Conservation (phyloP, 2,113 vertebrate species). For the Stegastes partitus region DNA sequence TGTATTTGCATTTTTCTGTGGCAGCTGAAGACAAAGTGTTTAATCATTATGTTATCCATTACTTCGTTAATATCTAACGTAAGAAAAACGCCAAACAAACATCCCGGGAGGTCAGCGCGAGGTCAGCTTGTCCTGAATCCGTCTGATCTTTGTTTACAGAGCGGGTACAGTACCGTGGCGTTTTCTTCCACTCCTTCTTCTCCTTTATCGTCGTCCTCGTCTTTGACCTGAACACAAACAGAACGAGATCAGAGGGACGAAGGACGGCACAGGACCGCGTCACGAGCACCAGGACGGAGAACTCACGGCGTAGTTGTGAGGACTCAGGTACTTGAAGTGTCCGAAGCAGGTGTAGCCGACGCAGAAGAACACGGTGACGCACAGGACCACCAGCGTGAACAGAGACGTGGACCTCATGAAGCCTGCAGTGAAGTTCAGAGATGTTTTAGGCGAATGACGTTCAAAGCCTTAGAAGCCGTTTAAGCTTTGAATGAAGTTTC, state of each 20-base stretch:
- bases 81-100: slow-evolving; percentile 11
- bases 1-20: background rate
- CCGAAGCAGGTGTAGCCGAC: slow-evolving; percentile 91
- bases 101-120: background rate
- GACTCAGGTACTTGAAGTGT: slow-evolving; percentile 92
- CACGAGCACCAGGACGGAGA: background rate
- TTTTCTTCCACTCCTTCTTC: slow-evolving; percentile 59
- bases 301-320: slow-evolving; percentile 91
- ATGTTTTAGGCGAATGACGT: too few relatives aligned
- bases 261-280: background rate
- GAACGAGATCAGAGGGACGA: background rate
- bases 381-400: slow-evolving; percentile 90
- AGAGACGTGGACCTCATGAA: slow-evolving; percentile 89
- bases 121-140: background rate
- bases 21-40: background rate
- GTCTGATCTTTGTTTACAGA: background rate
- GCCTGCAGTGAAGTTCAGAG: slow-evolving; percentile 81
- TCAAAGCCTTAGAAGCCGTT: too few relatives aligned
- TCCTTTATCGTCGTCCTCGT: slow-evolving; percentile 66
- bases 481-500: too few relatives aligned
- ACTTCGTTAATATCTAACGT: slow-evolving; percentile 26
- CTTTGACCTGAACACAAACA: slow-evolving; percentile 71
- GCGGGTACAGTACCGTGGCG: slow-evolving; percentile 58
- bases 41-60: background rate
- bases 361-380: slow-evolving; percentile 87